phyloP scores from a whole-genome alignment of 2,888 invertebrate genomes.

The Protula sp. region DNA sequence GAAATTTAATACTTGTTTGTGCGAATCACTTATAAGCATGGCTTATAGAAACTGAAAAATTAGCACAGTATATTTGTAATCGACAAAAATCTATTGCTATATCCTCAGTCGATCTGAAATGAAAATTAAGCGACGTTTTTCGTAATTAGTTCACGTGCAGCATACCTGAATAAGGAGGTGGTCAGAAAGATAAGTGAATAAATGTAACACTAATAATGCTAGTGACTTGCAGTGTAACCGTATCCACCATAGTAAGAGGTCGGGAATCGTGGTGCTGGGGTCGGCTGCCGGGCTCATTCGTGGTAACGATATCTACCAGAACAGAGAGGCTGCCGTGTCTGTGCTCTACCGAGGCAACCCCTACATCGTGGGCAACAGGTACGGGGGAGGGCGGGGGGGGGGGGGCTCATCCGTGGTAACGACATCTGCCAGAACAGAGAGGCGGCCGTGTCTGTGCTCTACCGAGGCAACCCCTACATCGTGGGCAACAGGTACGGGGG shows the following conservation, averaged over 20 bases:
- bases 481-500: constrained; percentile 23
- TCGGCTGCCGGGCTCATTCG: constrained; percentile 42
- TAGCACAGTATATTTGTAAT: too few species aligned
- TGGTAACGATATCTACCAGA: constrained; percentile 43
- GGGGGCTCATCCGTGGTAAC: constrained; percentile 41
- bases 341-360: constrained; percentile 44
- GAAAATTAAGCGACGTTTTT: too few species aligned
- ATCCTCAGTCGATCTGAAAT: too few species aligned
- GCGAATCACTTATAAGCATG: too few species aligned
- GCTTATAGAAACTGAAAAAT: too few species aligned
- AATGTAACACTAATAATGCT: too few species aligned
- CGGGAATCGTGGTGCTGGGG: constrained; percentile 45
- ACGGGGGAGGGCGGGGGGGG: constrained; percentile 30
- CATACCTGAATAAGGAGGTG: too few species aligned
- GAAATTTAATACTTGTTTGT: too few species aligned
- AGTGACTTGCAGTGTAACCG: constrained; percentile 35
- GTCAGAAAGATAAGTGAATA: too few species aligned
- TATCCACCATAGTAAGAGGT: constrained; percentile 46
- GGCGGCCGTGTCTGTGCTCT: constrained; percentile 44
- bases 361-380: constrained; percentile 31
- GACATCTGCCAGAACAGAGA: constrained; percentile 45
- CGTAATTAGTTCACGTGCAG: too few species aligned
- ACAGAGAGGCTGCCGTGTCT: constrained; percentile 45
- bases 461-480: constrained; percentile 42
- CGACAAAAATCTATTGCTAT: too few species aligned